Evolutionary conservation across 2,113 vertebrate species (phyloP), one percentile per base, ranked within the genome.

Genomic region (Oryzias melastigma): DNA sequence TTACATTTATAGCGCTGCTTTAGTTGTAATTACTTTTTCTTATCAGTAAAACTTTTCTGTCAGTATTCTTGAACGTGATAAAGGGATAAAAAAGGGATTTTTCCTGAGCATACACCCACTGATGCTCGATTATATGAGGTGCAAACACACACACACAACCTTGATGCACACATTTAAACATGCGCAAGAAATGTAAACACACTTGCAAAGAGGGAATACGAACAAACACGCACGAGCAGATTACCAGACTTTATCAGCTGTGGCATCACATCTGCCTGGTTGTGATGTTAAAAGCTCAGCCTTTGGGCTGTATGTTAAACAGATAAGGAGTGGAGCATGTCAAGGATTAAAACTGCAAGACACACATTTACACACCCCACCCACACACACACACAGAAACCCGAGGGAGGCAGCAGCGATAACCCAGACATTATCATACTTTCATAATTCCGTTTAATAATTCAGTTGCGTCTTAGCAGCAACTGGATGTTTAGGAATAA

Each of bases 371-470:
- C 41, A 19, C 24, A 24, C 52, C 52, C 55, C 64, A 67, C 67
- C 29, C 54, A 57, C 61, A 53, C 67, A 73, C 35, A 35, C 35
- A 35, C 29, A 35, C 35, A 78, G 8, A 62, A 29, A 75, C 81
- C 65, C 49, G 18, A 41, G 81, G 78, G 81, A 84, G 73, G 14
- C 43, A 74, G 5, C 66, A 40, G 62, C 41, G 75, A 83, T 86
- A 88, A 84, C 82, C 80, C 69, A 65, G 70, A 75, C 71, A 83
- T 86, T 84, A 84, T 84, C 82, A 83, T 48, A 74, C 73, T 76
- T 83, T 85, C 73, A 74, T 85, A 83, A 85, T 85, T 82, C 77
- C 80, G 73, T 86, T 82, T 84, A 78, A 84, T 82, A 85, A 84
- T 71, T 84, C 77, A 75, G 58, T 17, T 81, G 72, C 46, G 62